phyloP scores from a whole-genome alignment of 1,140 invertebrate genomes.

The Procambarus clarkii region DNA sequence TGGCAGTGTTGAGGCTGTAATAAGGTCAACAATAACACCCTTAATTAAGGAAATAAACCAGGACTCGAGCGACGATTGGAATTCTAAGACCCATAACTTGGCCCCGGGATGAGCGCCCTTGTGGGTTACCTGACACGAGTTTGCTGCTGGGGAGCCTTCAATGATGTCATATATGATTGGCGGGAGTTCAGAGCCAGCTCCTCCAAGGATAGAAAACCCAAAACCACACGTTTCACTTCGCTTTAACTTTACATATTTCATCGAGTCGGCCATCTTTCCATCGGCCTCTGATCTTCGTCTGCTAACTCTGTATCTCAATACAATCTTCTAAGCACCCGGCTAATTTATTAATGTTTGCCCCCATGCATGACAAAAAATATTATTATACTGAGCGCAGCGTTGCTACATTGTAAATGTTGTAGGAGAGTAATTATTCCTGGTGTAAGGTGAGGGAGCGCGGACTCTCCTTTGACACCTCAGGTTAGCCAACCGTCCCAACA shows the following conservation, averaged over 20 bases:
- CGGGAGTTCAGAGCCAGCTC: slow-evolving; percentile 85
- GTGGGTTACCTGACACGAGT: slow-evolving; percentile 87
- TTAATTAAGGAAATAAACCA: neutral
- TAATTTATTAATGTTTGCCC: neutral
- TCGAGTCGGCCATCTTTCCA: slow-evolving; percentile 65
- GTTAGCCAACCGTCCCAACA: slow-evolving; percentile 31
- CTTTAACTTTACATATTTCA: slow-evolving; percentile 71
- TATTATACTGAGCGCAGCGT: neutral
- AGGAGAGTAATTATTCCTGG: neutral
- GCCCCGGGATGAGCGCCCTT: neutral
- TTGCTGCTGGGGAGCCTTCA: slow-evolving; percentile 92
- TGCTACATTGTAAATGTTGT: neutral
- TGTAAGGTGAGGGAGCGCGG: neutral
- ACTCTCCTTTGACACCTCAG: slow-evolving; percentile 23
- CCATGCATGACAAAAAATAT: neutral
- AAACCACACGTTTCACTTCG: slow-evolving; percentile 80
- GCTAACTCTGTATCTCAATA: neutral
- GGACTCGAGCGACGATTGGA: neutral
- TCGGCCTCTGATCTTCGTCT: slow-evolving; percentile 39
- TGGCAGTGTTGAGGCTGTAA: neutral
- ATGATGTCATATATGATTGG: slow-evolving; percentile 94
- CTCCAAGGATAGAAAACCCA: slow-evolving; percentile 91
- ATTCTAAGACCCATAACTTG: neutral
- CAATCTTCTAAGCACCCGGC: neutral
- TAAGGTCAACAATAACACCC: neutral